Evolutionary conservation across 2,888 invertebrate genomes (phyloP), one percentile per base, ranked within the genome.

Genomic region (Diplazon laetatorius): DNA sequence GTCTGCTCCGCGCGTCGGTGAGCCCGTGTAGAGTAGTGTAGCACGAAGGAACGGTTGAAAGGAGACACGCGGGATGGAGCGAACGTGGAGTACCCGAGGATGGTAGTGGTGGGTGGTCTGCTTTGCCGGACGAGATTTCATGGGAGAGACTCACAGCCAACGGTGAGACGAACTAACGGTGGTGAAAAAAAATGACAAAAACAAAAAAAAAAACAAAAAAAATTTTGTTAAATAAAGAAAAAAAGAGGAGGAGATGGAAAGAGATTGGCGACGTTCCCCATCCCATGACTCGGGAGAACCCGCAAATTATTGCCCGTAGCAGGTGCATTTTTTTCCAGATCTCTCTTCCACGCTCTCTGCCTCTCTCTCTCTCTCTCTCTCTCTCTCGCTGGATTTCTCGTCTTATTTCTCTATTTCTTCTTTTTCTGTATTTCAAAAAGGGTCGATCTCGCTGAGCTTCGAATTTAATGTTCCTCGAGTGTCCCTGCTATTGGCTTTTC

Each of bases 271-370:
- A 63, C 62, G 68, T 62, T 68, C 72, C 65, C 71, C 50, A 59
- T 62, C 52, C 42, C 39, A 65, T 78, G 65, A 74, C 74, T n/a
- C 55, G 55, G 18, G 57, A 44, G 68, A 76, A 82, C 66, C 81
- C 87, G 85, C 85, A 84, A 89, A 88, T 89, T 88, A 89, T 89
- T 87, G 85, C 88, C 83, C 82, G 88, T 83, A 87, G 84, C 88
- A 87, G 87, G 88, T 89, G 88, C 86, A 87, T 88, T 88, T 88
- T 88, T 88, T 88, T 89, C 85, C 82, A 82, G 68, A 72, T 70
- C 71, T 73, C 48, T 76, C 76, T 62, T 39, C 50, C 35, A 42
- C 18, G 39, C 30, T 55, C 20, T 71, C 66, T 60, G 44, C 50
- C 30, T 39, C 44, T 18, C 37, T 39, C 14, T 42, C 48, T 22